Percentiles rank a stretch among this genome's conserved stretches.
Conservation (phyloP, 2,888 invertebrate genomes). For the Nasonovia ribisnigri region DNA sequence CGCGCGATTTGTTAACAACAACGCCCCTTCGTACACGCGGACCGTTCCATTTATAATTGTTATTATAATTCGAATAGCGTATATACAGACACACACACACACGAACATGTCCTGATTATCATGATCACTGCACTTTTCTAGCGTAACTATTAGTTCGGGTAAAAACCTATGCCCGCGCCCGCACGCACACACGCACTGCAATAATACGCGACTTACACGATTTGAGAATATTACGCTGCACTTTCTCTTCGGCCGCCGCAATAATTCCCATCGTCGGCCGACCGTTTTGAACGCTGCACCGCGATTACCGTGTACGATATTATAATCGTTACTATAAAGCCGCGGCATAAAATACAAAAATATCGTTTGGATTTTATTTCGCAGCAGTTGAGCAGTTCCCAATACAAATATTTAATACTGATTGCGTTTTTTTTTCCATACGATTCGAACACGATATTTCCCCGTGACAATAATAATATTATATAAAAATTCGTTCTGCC, state of each 20-base stretch:
- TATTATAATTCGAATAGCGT: constrained; percentile 23
- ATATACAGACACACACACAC: background rate
- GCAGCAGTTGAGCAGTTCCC: background rate
- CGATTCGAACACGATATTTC: constrained; percentile 28
- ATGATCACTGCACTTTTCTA: constrained; percentile 16
- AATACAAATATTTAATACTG: background rate
- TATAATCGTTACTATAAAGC: background rate
- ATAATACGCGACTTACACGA: constrained; percentile 2
- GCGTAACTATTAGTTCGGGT: background rate
- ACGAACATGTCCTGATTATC: background rate
- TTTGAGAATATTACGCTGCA: constrained; percentile 7
- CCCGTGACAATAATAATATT: constrained; percentile 33
- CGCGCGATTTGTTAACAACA: constrained; percentile 42
- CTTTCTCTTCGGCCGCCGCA: constrained; percentile 24
- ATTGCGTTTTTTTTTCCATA: background rate
- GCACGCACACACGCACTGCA: background rate
- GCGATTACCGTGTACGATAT: background rate
- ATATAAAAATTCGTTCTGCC: constrained; percentile 51
- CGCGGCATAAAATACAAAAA: background rate
- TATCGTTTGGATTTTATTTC: background rate
- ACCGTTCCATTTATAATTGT: constrained; percentile 32
- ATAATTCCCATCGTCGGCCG: background rate
- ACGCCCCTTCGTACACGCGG: constrained; percentile 16
- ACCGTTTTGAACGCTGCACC: background rate
- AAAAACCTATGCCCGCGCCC: background rate